Percentiles rank a stretch among this genome's conserved stretches.
Conservation (phyloP, 2,888 invertebrate species). For the Metallyticus violacea region DNA sequence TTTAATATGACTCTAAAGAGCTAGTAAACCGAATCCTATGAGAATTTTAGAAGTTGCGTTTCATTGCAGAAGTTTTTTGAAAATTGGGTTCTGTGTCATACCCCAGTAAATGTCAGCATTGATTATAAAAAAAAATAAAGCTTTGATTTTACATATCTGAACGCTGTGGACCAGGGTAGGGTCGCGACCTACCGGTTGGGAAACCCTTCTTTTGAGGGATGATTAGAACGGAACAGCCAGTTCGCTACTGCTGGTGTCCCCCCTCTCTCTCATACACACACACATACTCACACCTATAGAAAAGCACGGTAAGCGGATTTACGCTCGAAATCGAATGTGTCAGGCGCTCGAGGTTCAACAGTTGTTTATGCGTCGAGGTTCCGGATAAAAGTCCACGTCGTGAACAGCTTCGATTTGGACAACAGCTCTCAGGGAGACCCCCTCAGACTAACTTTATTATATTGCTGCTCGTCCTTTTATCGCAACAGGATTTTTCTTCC, state of each 20-base stretch:
- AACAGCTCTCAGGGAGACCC: background rate
- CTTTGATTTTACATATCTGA: too few relatives aligned
- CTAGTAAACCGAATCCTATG: too few relatives aligned
- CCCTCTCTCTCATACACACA: background rate
- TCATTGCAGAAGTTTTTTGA: too few relatives aligned
- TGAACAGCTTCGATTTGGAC: background rate
- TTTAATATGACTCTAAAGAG: too few relatives aligned
- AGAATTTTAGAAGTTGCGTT: too few relatives aligned
- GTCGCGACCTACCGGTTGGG: background rate
- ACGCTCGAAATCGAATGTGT: background rate
- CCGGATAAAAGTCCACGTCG: background rate
- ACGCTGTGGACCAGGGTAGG: too few relatives aligned
- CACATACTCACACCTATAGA: background rate
- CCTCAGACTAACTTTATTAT: background rate
- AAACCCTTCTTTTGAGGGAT: background rate
- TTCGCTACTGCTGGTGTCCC: background rate
- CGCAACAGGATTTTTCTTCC: background rate
- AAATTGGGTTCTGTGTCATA: too few relatives aligned
- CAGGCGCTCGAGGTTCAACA: background rate
- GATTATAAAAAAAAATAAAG: too few relatives aligned
- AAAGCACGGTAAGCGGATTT: background rate
- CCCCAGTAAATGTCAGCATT: too few relatives aligned
- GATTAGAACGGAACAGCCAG: background rate
- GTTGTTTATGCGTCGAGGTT: conserved; percentile 1
- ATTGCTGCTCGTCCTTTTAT: background rate